A percentile compares a stretch with the other conserved stretches of the same genome.
These are phyloP conservation scores for Podotricha telesiphe DNA, from an alignment of 2,888 invertebrate genomes.

Conservation along the genomic window DNA sequence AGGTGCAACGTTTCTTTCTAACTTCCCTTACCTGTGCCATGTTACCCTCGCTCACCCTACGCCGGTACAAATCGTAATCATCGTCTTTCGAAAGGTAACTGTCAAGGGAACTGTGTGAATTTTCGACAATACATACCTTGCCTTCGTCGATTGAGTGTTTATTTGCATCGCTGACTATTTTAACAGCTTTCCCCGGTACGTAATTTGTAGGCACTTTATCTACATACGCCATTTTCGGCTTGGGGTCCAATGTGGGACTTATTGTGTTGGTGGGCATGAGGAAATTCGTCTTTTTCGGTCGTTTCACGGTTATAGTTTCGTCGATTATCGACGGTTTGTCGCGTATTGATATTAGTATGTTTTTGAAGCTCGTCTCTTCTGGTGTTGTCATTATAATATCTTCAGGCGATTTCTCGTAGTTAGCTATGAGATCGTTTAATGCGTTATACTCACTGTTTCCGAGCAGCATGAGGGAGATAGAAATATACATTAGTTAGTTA, in stretches of 20 bases:
- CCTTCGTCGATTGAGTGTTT: constrained; percentile 67
- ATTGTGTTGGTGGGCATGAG: constrained; percentile 70
- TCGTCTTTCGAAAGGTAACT: constrained; percentile 78
- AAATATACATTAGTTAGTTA: constrained; percentile 31
- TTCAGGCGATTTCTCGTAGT: constrained; percentile 71
- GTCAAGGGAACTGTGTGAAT: constrained; percentile 77
- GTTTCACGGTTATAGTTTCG: constrained; percentile 69
- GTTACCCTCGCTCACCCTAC: constrained; percentile 73
- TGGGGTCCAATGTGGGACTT: constrained; percentile 60
- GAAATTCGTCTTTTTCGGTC: constrained; percentile 66
- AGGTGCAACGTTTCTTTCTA: constrained; percentile 69
- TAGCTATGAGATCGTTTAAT: constrained; percentile 61
- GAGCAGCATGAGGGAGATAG: constrained; percentile 54
- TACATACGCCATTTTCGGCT: constrained; percentile 74
- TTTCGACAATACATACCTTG: constrained; percentile 70
- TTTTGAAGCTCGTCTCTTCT: constrained; percentile 73
- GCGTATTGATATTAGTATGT: constrained; percentile 72
- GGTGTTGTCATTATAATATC: constrained; percentile 80
- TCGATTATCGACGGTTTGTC: constrained; percentile 70
- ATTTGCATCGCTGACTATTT: constrained; percentile 85
- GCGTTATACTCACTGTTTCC: constrained; percentile 78
- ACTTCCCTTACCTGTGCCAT: constrained; percentile 52
- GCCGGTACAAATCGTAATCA: constrained; percentile 63
- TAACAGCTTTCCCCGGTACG: constrained; percentile 89
- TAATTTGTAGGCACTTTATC: constrained; percentile 70